A percentile compares a stretch with the other conserved stretches of the same genome.
Evolutionary conservation across 2,888 invertebrate genomes (phyloP).

Genomic region (Ecliptopera silaceata): DNA sequence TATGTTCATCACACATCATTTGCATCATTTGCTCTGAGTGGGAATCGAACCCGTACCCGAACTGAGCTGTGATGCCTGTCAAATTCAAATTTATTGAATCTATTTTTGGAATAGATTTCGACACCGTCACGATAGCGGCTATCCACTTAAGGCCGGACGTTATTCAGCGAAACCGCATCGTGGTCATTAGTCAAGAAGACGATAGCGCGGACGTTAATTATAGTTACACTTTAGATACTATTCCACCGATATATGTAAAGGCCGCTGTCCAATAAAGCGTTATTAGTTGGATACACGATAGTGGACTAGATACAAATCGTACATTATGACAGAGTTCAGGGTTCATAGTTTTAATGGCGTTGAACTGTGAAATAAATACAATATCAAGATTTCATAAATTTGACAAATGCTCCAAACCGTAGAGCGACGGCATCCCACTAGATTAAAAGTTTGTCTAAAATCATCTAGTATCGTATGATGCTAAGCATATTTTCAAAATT

Average conservation of each 20-base stretch:
- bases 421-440: no score
- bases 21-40: no score
- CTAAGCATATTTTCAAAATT: no score
- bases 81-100: constrained; percentile 4
- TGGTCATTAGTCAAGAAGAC: constrained; percentile 41
- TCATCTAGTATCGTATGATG: no score
- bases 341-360: no score
- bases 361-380: no score
- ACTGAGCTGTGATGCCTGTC: no score
- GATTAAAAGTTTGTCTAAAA: no score
- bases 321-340: neutral
- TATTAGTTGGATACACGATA: neutral
- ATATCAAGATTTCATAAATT: no score
- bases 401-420: no score
- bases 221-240: constrained; percentile 24
- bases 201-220: constrained; percentile 27
- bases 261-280: constrained; percentile 5
- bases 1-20: no score
- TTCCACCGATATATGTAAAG: constrained; percentile 10
- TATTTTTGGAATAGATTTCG: constrained; percentile 37
- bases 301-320: neutral
- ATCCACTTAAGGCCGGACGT: constrained; percentile 75
- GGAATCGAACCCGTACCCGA: no score
- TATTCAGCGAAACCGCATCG: constrained; percentile 57
- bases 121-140: constrained; percentile 43